Percentiles rank a stretch among this genome's conserved stretches.
phyloP scores from a whole-genome alignment of 1,140 invertebrate species.

The Brachionus manjavacas region DNA sequence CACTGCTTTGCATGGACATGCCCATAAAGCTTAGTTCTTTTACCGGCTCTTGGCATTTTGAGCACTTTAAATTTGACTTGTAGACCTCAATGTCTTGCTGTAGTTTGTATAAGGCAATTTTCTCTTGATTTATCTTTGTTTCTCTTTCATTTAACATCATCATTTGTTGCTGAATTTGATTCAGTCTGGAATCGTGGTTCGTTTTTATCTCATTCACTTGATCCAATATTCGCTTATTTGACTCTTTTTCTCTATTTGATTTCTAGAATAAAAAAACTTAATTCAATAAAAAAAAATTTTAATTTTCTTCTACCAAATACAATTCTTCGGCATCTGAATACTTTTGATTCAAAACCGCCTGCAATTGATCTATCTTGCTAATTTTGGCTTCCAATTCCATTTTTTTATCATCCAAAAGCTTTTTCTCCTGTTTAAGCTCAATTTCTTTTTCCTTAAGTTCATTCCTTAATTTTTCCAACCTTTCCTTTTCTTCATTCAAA shows the following conservation, averaged over 20 bases:
- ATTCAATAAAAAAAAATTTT: background rate
- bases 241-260: constrained; percentile 35
- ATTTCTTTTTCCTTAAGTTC: constrained; percentile 37
- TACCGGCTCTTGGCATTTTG: constrained; percentile 32
- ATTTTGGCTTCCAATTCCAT: background rate
- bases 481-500: constrained; percentile 14
- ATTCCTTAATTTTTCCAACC: background rate
- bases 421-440: constrained; percentile 27
- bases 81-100: constrained; percentile 21
- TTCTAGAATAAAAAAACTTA: background rate
- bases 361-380: background rate
- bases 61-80: constrained; percentile 11
- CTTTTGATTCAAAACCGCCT: constrained; percentile 22
- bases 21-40: background rate
- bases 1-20: constrained; percentile 32
- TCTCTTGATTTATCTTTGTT: constrained; percentile 31
- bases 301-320: background rate
- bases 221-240: background rate
- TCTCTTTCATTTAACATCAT: constrained; percentile 20
- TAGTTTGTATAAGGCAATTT: constrained; percentile 6
- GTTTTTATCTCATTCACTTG: constrained; percentile 29
- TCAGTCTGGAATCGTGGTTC: constrained; percentile 21
- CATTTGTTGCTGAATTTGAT: constrained; percentile 42
- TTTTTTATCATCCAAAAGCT: background rate
- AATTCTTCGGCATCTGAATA: constrained; percentile 18